phyloP scores from a whole-genome alignment of 2,888 invertebrate genomes.

The Noctua pronuba region DNA sequence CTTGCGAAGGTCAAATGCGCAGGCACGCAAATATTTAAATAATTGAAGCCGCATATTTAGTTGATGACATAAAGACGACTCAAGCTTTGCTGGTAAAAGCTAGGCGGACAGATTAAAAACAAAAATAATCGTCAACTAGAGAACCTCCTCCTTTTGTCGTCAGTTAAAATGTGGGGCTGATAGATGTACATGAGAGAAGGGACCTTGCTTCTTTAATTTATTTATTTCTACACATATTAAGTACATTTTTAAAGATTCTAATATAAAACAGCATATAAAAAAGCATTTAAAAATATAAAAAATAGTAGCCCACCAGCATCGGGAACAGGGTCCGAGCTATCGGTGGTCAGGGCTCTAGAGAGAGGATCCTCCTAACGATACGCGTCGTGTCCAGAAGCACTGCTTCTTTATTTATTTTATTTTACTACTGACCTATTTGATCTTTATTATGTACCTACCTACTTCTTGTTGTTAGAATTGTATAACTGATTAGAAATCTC shows the following conservation, averaged over 20 bases:
- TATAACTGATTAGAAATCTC: conserved; percentile 13
- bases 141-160: not conserved
- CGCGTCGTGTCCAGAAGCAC: too few species aligned
- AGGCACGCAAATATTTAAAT: not conserved
- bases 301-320: too few species aligned
- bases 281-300: too few species aligned
- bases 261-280: too few species aligned
- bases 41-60: not conserved
- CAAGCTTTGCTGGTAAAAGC: not conserved
- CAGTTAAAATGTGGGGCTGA: not conserved
- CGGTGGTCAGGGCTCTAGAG: too few species aligned
- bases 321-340: too few species aligned
- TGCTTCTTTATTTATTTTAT: too few species aligned
- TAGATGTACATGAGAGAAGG: not conserved
- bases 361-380: too few species aligned
- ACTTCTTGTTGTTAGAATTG: not conserved
- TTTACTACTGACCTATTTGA: not conserved
- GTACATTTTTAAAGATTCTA: too few species aligned
- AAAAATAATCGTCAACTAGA: not conserved
- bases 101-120: not conserved
- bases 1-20: not conserved
- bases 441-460: not conserved
- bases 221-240: too few species aligned
- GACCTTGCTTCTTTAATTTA: not conserved
- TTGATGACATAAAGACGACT: not conserved